Evolutionary conservation across 1,140 invertebrate species (phyloP).

Genomic region (Coptotermes formosanus): DNA sequence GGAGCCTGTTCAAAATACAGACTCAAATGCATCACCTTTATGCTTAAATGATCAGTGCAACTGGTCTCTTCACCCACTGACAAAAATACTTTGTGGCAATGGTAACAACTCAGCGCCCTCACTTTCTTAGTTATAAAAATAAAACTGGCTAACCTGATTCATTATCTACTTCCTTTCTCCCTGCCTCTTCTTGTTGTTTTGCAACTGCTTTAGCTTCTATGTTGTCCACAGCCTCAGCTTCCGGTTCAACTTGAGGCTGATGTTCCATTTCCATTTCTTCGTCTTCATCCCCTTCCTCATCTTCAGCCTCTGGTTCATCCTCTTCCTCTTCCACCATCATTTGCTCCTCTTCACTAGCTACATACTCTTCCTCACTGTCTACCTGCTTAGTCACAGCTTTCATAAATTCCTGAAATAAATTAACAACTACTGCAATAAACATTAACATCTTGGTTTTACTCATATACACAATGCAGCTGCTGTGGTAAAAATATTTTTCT

Average conservation of each 20-base stretch:
- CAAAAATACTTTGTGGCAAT: too few relatives aligned
- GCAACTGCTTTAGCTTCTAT: not conserved
- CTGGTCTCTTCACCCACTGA: too few relatives aligned
- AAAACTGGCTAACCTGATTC: constrained; percentile 46
- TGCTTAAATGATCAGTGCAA: too few relatives aligned
- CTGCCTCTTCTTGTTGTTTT: not conserved
- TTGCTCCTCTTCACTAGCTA: constrained; percentile 41
- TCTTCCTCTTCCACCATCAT: constrained; percentile 37
- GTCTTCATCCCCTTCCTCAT: constrained; percentile 41
- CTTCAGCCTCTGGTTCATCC: constrained; percentile 33
- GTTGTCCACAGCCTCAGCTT: not conserved
- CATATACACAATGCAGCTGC: too few relatives aligned
- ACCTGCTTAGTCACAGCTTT: constrained; percentile 32
- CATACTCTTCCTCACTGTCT: constrained; percentile 58
- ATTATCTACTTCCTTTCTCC: constrained; percentile 44
- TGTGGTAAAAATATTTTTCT: too few relatives aligned
- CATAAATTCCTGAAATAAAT: constrained; percentile 46
- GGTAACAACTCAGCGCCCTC: too few relatives aligned
- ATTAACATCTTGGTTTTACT: not conserved
- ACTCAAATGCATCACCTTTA: too few relatives aligned
- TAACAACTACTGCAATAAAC: not conserved
- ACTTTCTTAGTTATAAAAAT: too few relatives aligned
- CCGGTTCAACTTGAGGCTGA: not conserved
- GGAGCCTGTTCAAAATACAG: too few relatives aligned
- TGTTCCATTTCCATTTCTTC: constrained; percentile 37